Evolutionary conservation across 2,797 vertebrate species (phyloP).

Genomic region (Enteromius thamalakanensis): DNA sequence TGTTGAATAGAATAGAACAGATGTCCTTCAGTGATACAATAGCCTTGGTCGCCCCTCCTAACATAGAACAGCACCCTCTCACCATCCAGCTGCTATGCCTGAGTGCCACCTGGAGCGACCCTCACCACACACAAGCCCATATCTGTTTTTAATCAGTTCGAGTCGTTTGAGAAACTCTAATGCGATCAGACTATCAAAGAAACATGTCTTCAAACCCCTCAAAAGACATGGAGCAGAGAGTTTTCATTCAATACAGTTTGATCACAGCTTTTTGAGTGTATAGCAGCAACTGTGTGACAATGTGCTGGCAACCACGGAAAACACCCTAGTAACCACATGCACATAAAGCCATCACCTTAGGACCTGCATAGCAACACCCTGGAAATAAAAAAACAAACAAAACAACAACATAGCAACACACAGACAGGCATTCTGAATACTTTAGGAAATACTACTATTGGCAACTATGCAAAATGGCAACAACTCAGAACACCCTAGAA

Average conservation of each 20-base stretch:
- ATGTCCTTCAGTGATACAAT: conserved; percentile 57
- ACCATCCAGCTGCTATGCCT: conserved; percentile 58
- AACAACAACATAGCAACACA: background rate
- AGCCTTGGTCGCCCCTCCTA: conserved; percentile 30
- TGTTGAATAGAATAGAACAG: conserved; percentile 57
- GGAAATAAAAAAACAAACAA: background rate
- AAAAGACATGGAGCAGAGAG: background rate
- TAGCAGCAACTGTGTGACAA: background rate
- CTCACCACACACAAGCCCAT: background rate
- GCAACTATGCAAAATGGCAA: background rate
- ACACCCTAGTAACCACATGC: background rate
- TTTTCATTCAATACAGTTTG: background rate
- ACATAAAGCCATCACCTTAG: background rate
- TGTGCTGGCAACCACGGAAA: background rate
- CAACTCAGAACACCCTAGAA: background rate
- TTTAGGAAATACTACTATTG: background rate
- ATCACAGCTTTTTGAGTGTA: background rate
- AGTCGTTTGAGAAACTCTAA: background rate
- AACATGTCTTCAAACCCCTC: background rate
- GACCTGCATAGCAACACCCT: background rate
- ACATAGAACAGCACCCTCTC: conserved; percentile 44
- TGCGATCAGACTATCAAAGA: background rate
- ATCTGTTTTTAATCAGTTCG: background rate
- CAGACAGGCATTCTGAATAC: background rate
- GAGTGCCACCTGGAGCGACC: conserved; percentile 45